Conservation (phyloP, 2,888 invertebrate species). For the Norana najaformis region DNA sequence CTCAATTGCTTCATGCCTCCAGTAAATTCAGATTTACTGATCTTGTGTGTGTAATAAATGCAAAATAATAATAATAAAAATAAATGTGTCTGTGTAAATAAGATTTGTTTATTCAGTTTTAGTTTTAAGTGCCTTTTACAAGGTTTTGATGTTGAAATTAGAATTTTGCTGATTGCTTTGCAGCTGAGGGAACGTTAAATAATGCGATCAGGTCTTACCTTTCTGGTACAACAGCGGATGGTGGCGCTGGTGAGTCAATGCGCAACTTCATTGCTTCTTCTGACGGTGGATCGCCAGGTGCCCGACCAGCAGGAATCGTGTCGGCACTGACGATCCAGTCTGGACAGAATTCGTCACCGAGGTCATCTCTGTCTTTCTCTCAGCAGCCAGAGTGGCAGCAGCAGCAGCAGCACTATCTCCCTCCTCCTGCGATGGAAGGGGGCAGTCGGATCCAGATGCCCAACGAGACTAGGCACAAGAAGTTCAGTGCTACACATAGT, state of each 20-base stretch:
- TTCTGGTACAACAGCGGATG: neutral
- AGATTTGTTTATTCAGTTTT: neutral
- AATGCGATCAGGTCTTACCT: neutral
- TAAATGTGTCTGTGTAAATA: neutral
- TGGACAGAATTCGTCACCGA: slow-evolving; percentile 19
- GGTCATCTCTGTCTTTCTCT: slow-evolving; percentile 16
- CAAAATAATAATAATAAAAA: too few relatives aligned
- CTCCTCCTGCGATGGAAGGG: neutral
- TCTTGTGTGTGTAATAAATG: too few relatives aligned
- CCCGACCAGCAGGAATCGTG: slow-evolving; percentile 29
- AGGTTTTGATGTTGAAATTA: neutral
- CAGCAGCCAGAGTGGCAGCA: neutral
- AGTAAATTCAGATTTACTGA: too few relatives aligned
- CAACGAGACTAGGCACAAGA: neutral
- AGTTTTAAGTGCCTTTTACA: neutral
- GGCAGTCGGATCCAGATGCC: neutral
- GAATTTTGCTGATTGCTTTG: neutral
- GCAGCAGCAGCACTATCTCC: neutral
- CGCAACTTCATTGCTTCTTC: neutral
- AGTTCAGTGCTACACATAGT: neutral
- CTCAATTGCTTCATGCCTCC: too few relatives aligned
- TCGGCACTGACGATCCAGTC: slow-evolving; percentile 37
- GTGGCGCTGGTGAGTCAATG: neutral
- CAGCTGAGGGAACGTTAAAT: neutral
- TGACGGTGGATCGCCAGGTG: neutral